Percentiles rank a stretch among this genome's conserved stretches.
These are phyloP conservation scores for Cephus runcator DNA, from an alignment of 2,888 invertebrate genomes.

Conservation along the genomic window DNA sequence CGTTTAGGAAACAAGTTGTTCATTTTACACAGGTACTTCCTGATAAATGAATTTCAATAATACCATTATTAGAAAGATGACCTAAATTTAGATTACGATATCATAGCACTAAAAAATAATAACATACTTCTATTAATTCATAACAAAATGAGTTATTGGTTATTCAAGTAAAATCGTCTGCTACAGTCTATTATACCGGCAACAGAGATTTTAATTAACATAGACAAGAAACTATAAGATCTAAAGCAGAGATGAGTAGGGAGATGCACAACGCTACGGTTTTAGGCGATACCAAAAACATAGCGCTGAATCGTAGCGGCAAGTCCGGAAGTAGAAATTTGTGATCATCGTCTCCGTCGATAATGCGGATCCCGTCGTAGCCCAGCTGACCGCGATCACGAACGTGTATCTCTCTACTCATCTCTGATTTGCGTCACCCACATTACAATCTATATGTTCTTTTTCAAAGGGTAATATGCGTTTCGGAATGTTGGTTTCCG, in stretches of 20 bases:
- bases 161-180: not conserved
- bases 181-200: not conserved
- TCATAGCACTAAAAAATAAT: not conserved
- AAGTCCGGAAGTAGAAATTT: no score
- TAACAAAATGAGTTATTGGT: not conserved
- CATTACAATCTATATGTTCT: not conserved
- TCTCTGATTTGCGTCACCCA: no score
- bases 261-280: no score
- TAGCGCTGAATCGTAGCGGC: no score
- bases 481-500: not conserved
- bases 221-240: not conserved
- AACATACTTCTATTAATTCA: not conserved
- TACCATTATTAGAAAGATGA: not conserved
- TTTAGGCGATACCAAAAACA: no score
- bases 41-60: not conserved
- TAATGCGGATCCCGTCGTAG: no score
- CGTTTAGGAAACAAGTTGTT: not conserved
- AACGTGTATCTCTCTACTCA: no score
- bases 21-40: not conserved
- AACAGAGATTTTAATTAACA: not conserved
- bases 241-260: not conserved
- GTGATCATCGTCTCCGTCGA: no score
- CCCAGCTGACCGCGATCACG: no score
- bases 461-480: not conserved
- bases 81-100: not conserved